Percentiles rank a stretch among this genome's conserved stretches.
Conservation (phyloP, 2,888 invertebrate species). For the Cistogaster globosa region DNA sequence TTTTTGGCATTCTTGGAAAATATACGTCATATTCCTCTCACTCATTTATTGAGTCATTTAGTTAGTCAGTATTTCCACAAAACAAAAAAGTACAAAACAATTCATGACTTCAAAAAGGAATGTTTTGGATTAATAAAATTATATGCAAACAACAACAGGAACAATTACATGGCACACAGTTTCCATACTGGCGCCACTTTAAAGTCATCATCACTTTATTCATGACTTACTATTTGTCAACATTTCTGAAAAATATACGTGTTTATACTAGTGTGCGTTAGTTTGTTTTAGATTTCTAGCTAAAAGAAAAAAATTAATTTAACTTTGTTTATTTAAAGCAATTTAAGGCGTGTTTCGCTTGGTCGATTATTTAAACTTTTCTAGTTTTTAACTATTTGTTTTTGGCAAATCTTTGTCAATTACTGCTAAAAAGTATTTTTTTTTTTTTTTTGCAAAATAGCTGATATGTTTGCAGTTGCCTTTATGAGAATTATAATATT, state of each 20-base stretch:
- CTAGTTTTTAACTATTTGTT: conserved; percentile 23
- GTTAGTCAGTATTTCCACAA: conserved; percentile 26
- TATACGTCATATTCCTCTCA: conserved; percentile 51
- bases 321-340: conserved; percentile 57
- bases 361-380: conserved; percentile 60
- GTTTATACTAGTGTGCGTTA: background rate
- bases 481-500: conserved; percentile 33
- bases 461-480: conserved; percentile 24
- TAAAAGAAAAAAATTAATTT: conserved; percentile 40
- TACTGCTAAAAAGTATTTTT: conserved; percentile 41
- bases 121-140: conserved; percentile 35
- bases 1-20: conserved; percentile 62
- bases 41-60: conserved; percentile 49
- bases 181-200: conserved; percentile 68
- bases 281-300: background rate
- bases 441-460: conserved; percentile 14
- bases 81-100: conserved; percentile 30
- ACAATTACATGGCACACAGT: conserved; percentile 26
- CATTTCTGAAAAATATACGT: conserved; percentile 20
- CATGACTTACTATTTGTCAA: conserved; percentile 67
- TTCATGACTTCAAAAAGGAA: conserved; percentile 39
- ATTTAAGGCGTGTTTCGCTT: conserved; percentile 66
- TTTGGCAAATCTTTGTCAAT: conserved; percentile 46
- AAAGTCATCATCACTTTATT: conserved; percentile 70
- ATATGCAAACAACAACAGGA: conserved; percentile 47